A percentile compares a stretch with the other conserved stretches of the same genome.
Conservation (phyloP, 2,797 vertebrate genomes). For the Acropternis orthonyx region DNA sequence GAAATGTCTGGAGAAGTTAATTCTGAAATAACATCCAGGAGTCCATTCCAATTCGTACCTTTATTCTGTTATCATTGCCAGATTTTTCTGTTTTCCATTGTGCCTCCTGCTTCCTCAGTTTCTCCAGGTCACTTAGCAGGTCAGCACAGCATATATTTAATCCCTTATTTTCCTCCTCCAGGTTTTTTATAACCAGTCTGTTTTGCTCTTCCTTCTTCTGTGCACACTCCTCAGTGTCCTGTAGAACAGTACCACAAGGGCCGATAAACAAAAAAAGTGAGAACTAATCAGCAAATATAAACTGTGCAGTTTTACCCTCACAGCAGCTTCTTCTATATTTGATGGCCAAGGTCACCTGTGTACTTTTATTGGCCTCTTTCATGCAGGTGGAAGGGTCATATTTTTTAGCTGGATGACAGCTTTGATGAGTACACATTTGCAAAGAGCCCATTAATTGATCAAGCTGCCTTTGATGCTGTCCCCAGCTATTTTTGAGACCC, state of each 20-base stretch:
- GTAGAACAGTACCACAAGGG: conserved; percentile 78
- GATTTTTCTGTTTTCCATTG: conserved; percentile 82
- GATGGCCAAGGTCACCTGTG: conserved; percentile 91
- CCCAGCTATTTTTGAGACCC: conserved; percentile 89
- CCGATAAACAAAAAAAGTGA: conserved; percentile 79
- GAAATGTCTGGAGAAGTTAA: conserved; percentile 66
- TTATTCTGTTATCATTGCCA: conserved; percentile 82
- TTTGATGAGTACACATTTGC: conserved; percentile 93
- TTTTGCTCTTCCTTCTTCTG: conserved; percentile 84
- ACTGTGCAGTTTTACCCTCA: conserved; percentile 75
- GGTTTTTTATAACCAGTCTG: conserved; percentile 80
- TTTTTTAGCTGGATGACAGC: conserved; percentile 89
- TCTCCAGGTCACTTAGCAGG: conserved; percentile 91
- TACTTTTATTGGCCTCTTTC: conserved; percentile 82
- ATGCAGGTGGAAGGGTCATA: conserved; percentile 84
- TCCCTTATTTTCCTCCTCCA: conserved; percentile 87
- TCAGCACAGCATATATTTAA: conserved; percentile 83
- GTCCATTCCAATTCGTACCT: conserved; percentile 76
- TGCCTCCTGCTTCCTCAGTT: conserved; percentile 84
- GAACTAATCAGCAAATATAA: conserved; percentile 86
- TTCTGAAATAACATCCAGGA: conserved; percentile 55
- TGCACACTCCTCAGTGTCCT: conserved; percentile 85
- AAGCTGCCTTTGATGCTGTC: conserved; percentile 97
- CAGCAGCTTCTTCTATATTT: conserved; percentile 80
- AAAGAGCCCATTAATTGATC: conserved; percentile 95